These are phyloP conservation scores for Ophioninae sp. DNA, from an alignment of 2,888 invertebrate species.

Conservation along the genomic window DNA sequence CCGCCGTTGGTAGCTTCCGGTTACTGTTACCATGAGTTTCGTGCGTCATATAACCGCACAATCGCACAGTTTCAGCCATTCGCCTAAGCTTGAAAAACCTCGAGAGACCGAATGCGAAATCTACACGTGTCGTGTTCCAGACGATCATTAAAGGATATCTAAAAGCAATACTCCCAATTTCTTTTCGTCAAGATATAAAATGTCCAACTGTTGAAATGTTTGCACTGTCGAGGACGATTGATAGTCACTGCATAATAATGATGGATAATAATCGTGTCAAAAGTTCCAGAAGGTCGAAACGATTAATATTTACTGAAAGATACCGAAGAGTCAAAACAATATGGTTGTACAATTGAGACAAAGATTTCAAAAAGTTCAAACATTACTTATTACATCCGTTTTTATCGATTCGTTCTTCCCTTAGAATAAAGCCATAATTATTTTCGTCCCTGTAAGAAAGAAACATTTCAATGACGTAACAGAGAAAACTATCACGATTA, in stretches of 20 bases:
- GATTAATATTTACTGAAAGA: no score
- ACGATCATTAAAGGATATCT: constrained; percentile 61
- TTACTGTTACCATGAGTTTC: constrained; percentile 17
- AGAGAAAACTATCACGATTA: no score
- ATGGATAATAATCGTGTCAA: not conserved
- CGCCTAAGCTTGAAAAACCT: constrained; percentile 23
- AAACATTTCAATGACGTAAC: no score
- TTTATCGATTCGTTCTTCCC: not conserved
- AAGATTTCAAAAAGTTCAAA: no score
- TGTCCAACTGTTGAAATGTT: not conserved
- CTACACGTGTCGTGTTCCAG: constrained; percentile 42
- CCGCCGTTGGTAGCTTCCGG: constrained; percentile 53
- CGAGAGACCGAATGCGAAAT: constrained; percentile 49
- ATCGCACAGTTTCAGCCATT: constrained; percentile 34
- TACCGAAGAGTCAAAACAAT: no score
- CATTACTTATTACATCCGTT: no score
- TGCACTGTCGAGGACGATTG: not conserved
- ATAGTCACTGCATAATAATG: not conserved
- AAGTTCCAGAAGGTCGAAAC: not conserved
- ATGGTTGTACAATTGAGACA: no score
- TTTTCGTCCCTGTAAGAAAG: not conserved
- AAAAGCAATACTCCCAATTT: constrained; percentile 67
- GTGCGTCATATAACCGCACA: constrained; percentile 13
- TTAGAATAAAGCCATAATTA: not conserved
- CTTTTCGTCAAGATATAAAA: constrained; percentile 62